Evolutionary conservation across 2,888 invertebrate species (phyloP), one percentile per base, ranked within the genome.

Genomic region (Eupithecia insigniata): DNA sequence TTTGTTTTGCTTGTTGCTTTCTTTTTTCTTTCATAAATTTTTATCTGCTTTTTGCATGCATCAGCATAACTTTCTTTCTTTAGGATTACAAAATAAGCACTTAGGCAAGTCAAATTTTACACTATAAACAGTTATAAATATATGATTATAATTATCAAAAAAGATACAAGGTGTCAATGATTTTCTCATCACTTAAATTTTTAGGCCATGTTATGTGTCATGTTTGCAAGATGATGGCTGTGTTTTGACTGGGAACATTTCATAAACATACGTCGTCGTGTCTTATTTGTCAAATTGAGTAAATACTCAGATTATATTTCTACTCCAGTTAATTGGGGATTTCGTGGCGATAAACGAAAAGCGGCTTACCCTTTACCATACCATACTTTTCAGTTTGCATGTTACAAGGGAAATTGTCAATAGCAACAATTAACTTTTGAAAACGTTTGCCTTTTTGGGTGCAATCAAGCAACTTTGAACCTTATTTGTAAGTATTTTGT

Each of bases 1-100:
- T 62, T 65, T 79, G 69, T 74, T 60, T 61, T 65, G 26, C 65
- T 69, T 71, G 7, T 73, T 55, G 71, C 71, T 71, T 67, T 66
- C 3, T 66, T 69, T 22, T 67, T 32, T 65, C 36, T n/a, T 67
- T 60, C 43, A 30, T 36, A 1, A 60, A 61, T 67, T 51, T 46
- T 3, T 46, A 46, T 62, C 60, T 67, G 66, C 61, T 70, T 64
- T 69, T 12, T 70, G 69, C 72, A 67, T 64, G 68, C n/a, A n/a
- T n/a, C n/a, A n/a, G n/a, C n/a, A n/a, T n/a, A n/a, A n/a, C n/a
- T n/a, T n/a, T n/a, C n/a, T n/a, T n/a, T n/a, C n/a, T n/a, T n/a
- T n/a, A n/a, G n/a, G n/a, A n/a, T n/a, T n/a, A n/a, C n/a, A n/a
- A n/a, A n/a, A n/a, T n/a, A n/a, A n/a, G n/a, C n/a, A n/a, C n/a